Percentiles rank a stretch among this genome's conserved stretches.
Conservation (phyloP, 2,113 vertebrate genomes). For the Oncorhynchus tshawytscha region DNA sequence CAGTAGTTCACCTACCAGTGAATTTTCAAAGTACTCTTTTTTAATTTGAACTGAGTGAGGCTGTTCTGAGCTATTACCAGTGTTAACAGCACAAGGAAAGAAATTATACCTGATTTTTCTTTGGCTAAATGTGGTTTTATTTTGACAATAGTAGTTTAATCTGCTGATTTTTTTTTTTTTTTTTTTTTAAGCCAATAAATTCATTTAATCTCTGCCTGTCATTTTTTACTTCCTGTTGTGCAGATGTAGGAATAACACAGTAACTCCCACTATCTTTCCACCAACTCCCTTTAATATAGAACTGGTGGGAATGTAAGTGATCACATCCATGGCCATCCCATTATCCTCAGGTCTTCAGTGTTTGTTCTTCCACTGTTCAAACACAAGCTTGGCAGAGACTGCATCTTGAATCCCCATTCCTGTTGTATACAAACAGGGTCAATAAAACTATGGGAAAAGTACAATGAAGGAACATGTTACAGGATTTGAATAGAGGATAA, state of each 20-base stretch:
- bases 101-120: conserved; percentile 34
- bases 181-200: conserved; percentile 30
- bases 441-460: not conserved
- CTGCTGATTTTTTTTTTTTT: conserved; percentile 44
- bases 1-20: conserved; percentile 17
- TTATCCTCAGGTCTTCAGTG: not conserved
- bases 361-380: conserved; percentile 81
- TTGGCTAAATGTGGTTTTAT: conserved; percentile 57
- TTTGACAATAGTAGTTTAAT: conserved; percentile 44
- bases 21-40: conserved; percentile 8
- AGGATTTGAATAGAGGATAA: not conserved
- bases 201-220: conserved; percentile 20
- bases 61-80: conserved; percentile 35
- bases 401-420: conserved; percentile 93
- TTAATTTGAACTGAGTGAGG: conserved; percentile 40
- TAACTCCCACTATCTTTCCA: not conserved
- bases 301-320: not conserved
- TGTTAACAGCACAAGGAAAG: conserved; percentile 31
- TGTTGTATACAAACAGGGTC: conserved; percentile 33
- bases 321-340: not conserved
- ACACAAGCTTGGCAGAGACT: conserved; percentile 87
- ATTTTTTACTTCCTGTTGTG: not conserved
- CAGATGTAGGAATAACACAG: not conserved
- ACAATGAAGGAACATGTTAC: not conserved
- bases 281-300: not conserved